phyloP scores from a whole-genome alignment of 2,888 invertebrate genomes.

The Eupithecia inturbata region DNA sequence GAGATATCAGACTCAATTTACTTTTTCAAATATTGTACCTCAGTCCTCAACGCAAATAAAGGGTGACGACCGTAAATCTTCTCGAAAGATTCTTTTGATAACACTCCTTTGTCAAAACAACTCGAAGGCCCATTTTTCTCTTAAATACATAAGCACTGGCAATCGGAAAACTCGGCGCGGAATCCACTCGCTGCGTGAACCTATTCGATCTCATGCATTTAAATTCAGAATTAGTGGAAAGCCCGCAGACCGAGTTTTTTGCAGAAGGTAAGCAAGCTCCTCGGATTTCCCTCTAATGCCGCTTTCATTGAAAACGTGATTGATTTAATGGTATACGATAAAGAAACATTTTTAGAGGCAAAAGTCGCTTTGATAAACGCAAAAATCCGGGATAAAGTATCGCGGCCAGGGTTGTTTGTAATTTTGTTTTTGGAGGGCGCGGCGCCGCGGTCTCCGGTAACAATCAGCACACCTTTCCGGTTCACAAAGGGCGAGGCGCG shows the following conservation, averaged over 20 bases:
- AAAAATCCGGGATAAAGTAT: constrained; percentile 37
- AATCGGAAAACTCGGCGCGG: constrained; percentile 70
- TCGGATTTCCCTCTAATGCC: constrained; percentile 67
- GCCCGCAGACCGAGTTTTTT: constrained; percentile 73
- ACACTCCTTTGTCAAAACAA: constrained; percentile 65
- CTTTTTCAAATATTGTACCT: constrained; percentile 46
- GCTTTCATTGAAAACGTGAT: constrained; percentile 75
- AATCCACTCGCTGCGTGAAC: constrained; percentile 73
- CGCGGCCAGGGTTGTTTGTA: constrained; percentile 40
- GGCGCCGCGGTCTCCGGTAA: constrained; percentile 53
- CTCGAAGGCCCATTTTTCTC: constrained; percentile 68
- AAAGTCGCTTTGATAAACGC: constrained; percentile 46
- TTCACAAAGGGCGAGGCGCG: constrained; percentile 59
- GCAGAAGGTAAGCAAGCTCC: constrained; percentile 70
- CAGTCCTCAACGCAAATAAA: constrained; percentile 49
- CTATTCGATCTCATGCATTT: constrained; percentile 84
- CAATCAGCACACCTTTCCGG: constrained; percentile 66
- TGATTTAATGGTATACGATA: constrained; percentile 69
- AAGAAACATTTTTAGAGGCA: constrained; percentile 50
- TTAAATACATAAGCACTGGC: constrained; percentile 77
- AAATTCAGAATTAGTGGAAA: constrained; percentile 83
- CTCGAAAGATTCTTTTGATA: constrained; percentile 65
- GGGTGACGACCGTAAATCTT: constrained; percentile 57
- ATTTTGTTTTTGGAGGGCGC: constrained; percentile 42
- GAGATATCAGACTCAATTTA: constrained; percentile 48